These are phyloP conservation scores for Lichenostomus cassidix DNA, from an alignment of 2,113 vertebrate genomes.

Conservation along the genomic window DNA sequence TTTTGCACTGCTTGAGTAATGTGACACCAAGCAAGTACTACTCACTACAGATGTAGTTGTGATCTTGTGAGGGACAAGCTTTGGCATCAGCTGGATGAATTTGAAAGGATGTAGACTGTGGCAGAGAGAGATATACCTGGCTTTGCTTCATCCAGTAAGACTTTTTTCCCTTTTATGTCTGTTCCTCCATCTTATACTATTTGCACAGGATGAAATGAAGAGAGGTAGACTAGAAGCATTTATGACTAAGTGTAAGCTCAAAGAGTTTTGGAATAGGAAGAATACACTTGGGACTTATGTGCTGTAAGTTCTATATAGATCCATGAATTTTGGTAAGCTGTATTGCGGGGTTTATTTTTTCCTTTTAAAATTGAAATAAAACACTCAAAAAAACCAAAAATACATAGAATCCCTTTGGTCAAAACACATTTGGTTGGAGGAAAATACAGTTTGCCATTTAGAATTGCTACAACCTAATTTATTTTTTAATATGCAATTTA, in stretches of 20 bases:
- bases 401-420: not conserved
- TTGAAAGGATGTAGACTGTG: not conserved
- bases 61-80: not conserved
- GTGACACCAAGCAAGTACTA: not conserved
- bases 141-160: not conserved
- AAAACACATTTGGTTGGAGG: not conserved
- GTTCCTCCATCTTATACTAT: not conserved
- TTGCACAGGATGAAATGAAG: not conserved
- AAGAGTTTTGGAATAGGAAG: not conserved
- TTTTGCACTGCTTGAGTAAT: not conserved
- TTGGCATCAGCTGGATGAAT: not conserved
- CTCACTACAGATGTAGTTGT: not conserved
- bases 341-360: not conserved
- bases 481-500: conserved; percentile 35
- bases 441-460: conserved; percentile 20
- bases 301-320: not conserved
- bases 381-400: not conserved
- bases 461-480: conserved; percentile 31
- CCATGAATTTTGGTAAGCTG: not conserved
- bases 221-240: not conserved
- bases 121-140: not conserved
- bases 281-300: not conserved
- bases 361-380: not conserved
- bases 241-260: not conserved
- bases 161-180: not conserved